These are phyloP conservation scores for Xyrichtys novacula DNA, from an alignment of 2,797 vertebrate species.

Conservation along the genomic window DNA sequence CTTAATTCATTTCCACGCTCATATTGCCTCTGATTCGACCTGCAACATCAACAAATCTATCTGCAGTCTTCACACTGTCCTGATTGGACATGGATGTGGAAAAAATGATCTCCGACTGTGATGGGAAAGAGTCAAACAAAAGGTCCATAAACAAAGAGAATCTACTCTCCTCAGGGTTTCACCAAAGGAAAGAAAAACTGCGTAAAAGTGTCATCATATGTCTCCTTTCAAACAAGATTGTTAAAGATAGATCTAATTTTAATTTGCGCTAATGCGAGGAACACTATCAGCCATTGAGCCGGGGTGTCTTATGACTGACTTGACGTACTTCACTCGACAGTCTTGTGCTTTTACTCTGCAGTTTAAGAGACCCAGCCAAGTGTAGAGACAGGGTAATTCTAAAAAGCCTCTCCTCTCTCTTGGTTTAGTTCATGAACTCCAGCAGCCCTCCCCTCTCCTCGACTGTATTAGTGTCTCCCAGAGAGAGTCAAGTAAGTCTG, in stretches of 20 bases:
- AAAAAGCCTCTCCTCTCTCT: constrained; percentile 54
- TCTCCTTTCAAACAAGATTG: constrained; percentile 77
- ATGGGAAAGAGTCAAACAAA: constrained; percentile 39
- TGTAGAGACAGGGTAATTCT: constrained; percentile 64
- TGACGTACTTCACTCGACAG: constrained; percentile 73
- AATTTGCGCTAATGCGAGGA: constrained; percentile 82
- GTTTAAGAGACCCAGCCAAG: constrained; percentile 62
- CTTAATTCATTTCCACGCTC: constrained; percentile 73
- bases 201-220: constrained; percentile 76
- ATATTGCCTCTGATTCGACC: constrained; percentile 58
- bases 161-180: constrained; percentile 55
- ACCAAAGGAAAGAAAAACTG: constrained; percentile 46
- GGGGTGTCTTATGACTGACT: constrained; percentile 84
- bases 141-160: constrained; percentile 55
- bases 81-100: constrained; percentile 64
- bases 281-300: constrained; percentile 82
- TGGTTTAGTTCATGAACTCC: constrained; percentile 74
- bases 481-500: constrained; percentile 68
- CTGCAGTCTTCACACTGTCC: constrained; percentile 47
- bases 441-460: constrained; percentile 36
- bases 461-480: constrained; percentile 74
- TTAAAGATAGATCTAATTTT: constrained; percentile 84
- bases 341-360: constrained; percentile 84
- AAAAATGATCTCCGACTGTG: constrained; percentile 47
- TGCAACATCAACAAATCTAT: constrained; percentile 48